Percentiles rank a stretch among this genome's conserved stretches.
phyloP scores from a whole-genome alignment of 2,113 vertebrate genomes.

The Siniperca knerii region DNA sequence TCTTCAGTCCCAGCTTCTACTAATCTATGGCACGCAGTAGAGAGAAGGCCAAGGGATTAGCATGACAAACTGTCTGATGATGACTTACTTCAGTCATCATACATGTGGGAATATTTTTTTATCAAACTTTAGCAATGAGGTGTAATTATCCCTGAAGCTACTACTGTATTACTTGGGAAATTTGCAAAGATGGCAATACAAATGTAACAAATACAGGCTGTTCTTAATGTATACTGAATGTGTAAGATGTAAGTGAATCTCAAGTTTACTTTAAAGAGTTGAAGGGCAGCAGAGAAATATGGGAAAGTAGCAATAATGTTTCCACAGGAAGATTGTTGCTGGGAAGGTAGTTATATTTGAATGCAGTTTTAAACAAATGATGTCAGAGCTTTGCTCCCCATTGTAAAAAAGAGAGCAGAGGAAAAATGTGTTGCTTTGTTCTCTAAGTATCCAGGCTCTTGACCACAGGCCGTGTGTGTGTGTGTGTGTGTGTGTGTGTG shows the following conservation, averaged over 20 bases:
- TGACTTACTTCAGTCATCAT: slow-evolving; percentile 26
- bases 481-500: slow-evolving; percentile 32
- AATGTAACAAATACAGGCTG: neutral
- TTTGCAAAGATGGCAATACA: neutral
- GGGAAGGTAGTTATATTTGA: slow-evolving; percentile 36
- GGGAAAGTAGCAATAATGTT: slow-evolving; percentile 39
- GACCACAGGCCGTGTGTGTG: slow-evolving; percentile 56
- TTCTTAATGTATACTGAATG: neutral
- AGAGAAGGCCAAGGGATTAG: slow-evolving; percentile 56
- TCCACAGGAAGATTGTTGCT: slow-evolving; percentile 51
- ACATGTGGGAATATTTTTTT: neutral
- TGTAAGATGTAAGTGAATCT: neutral
- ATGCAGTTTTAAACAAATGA: slow-evolving; percentile 63
- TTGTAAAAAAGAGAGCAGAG: slow-evolving; percentile 50
- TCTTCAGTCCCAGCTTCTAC: slow-evolving; percentile 49
- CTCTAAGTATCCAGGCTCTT: slow-evolving; percentile 54
- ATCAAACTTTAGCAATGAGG: slow-evolving; percentile 9
- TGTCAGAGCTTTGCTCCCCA: slow-evolving; percentile 58
- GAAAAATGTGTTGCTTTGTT: slow-evolving; percentile 70
- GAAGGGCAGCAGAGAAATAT: slow-evolving; percentile 17
- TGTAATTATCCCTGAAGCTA: neutral
- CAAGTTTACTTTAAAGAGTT: slow-evolving; percentile 9
- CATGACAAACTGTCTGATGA: slow-evolving; percentile 30
- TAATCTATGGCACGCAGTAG: slow-evolving; percentile 49
- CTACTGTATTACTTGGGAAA: neutral